phyloP scores from a whole-genome alignment of 2,797 vertebrate genomes.

The Emys orbicularis region DNA sequence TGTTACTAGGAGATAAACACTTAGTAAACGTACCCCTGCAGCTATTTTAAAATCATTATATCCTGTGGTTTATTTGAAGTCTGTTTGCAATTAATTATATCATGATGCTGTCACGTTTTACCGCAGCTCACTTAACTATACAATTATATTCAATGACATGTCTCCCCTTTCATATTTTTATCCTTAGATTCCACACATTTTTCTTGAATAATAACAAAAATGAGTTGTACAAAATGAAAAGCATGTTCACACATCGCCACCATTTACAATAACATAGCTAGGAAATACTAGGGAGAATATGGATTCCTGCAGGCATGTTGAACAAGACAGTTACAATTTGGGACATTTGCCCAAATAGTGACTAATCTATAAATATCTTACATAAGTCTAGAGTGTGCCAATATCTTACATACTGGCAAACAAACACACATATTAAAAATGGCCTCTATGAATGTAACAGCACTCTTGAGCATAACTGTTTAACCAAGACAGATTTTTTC shows the following conservation, averaged over 20 bases:
- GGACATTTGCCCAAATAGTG: neutral
- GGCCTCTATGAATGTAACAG: neutral
- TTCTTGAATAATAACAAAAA: neutral
- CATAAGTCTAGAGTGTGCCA: neutral
- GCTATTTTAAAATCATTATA: neutral
- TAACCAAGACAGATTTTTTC: neutral
- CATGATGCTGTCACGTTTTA: neutral
- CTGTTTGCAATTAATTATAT: neutral
- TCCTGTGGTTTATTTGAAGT: neutral
- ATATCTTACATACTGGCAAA: neutral
- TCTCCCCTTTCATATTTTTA: neutral
- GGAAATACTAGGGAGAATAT: neutral
- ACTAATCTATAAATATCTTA: neutral
- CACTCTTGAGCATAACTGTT: neutral
- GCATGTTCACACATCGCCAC: neutral
- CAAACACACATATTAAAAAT: neutral
- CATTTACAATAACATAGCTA: neutral
- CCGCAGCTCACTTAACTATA: neutral
- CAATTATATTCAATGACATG: neutral
- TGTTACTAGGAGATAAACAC: neutral
- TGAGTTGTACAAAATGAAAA: neutral
- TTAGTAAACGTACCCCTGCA: neutral
- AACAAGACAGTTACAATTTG: neutral
- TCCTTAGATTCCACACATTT: neutral
- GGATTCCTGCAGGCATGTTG: neutral